Evolutionary conservation across 2,113 vertebrate genomes (phyloP).

Genomic region (Bos javanicus): DNA sequence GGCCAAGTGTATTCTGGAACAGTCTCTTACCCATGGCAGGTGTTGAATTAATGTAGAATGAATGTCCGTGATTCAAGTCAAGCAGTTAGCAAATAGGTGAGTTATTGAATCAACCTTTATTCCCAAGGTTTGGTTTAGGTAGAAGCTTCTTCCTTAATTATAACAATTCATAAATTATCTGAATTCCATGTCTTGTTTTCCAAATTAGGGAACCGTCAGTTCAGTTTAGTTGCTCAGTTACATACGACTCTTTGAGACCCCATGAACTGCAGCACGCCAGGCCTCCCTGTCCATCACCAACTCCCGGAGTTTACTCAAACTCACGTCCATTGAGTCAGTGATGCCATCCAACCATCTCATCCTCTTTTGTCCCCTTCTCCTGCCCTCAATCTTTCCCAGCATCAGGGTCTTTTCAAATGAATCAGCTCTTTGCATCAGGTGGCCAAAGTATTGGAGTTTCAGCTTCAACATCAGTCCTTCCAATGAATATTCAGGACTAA

Average conservation of each 20-base stretch:
- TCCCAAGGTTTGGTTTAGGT: background rate
- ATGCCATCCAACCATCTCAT: background rate
- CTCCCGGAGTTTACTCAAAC: background rate
- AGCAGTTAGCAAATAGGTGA: slow-evolving; percentile 23
- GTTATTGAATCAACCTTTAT: slow-evolving; percentile 3
- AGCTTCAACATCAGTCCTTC: background rate
- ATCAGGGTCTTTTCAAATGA: background rate
- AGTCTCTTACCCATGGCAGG: background rate
- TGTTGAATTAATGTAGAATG: slow-evolving; percentile 2
- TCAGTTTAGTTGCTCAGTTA: background rate
- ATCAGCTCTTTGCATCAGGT: background rate
- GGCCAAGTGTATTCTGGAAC: background rate
- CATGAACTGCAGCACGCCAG: background rate
- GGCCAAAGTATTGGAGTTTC: background rate
- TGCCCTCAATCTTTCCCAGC: background rate
- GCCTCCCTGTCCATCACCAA: background rate
- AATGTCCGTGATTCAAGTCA: background rate
- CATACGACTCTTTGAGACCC: background rate
- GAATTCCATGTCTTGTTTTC: slow-evolving; percentile 46
- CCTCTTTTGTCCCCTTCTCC: background rate
- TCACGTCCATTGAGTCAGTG: background rate
- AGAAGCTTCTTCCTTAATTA: slow-evolving; percentile 33
- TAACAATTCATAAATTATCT: slow-evolving; percentile 25
- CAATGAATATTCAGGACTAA: background rate
- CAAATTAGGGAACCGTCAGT: background rate